Base-by-base conservation (phyloP, 2,797 vertebrate species). In the Rhynchotus rufescens region DNA sequence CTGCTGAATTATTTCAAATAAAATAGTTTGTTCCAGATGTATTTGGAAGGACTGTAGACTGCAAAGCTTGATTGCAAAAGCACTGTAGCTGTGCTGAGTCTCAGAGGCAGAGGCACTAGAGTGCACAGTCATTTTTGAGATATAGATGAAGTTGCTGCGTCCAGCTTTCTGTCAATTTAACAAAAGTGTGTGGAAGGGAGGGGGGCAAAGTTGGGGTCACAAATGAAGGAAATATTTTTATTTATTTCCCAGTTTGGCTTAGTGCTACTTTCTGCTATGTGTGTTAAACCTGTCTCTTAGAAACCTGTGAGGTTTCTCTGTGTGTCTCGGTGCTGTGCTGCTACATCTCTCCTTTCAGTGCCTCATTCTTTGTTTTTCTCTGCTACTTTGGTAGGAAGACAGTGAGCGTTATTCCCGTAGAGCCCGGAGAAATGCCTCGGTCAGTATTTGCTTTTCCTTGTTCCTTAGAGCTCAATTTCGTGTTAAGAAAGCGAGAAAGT, bases 321-420 rank as follows among this genome's bases (percentile, higher is more conserved):
- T 83, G 62, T 80, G 36, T 80, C 74, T 90, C 78, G 45, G 40
- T 1, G 1, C 26, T 90, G n/a, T 83, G 76, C 66, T 56, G 52
- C 45, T 64, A 19, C 81, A 34, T 89, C 34, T 80, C 38, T 87
- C 38, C n/a, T 93, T 90, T 96, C 93, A 97, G 96, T 30, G 9
- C 86, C 79, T 95, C 62, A 74, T 69, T 91, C 62, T 95, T 47
- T 80, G 40, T 97, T 75, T 72, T 76, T 92, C 86, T 82, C 81
- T 79, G 49, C 95, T 94, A 97, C 97, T 90, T 94, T 80, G 97
- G 86, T 97, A 99, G 99, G 99, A 99, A 97, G 99, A 99, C 97
- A 99, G 98, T 92, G 99, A 99, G 96, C 98, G 98, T 38, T 99
- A 98, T 71, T 98, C 98, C 9, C 98, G 97, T 91, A 98, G 97